Evolutionary conservation across 2,888 invertebrate species (phyloP).

Genomic region (Trissoscelio sp.): DNA sequence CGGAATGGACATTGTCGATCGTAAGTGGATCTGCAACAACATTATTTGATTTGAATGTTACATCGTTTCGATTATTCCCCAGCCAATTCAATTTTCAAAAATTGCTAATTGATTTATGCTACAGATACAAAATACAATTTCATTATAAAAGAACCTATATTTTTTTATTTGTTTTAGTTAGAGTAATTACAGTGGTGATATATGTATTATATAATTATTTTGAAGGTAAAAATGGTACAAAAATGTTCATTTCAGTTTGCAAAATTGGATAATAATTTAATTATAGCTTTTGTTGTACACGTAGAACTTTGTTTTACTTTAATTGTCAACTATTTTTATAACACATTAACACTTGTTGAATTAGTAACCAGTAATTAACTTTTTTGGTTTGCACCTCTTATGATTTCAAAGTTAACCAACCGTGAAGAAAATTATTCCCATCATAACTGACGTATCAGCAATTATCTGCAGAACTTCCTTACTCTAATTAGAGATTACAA

Average conservation of each 20-base stretch:
- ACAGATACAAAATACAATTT: too few relatives aligned
- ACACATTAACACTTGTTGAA: background rate
- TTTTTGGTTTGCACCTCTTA: background rate
- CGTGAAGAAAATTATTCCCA: constrained; percentile 19
- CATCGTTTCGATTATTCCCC: background rate
- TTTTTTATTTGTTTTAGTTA: too few relatives aligned
- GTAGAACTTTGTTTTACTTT: too few relatives aligned
- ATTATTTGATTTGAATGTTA: constrained; percentile 12
- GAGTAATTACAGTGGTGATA: too few relatives aligned
- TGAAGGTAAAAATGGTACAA: too few relatives aligned
- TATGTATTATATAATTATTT: too few relatives aligned
- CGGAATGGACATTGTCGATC: constrained; percentile 87
- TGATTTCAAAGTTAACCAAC: constrained; percentile 3
- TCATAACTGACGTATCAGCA: background rate
- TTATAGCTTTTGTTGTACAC: too few relatives aligned
- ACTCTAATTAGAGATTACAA: constrained; percentile 1
- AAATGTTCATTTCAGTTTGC: too few relatives aligned
- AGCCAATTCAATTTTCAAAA: background rate
- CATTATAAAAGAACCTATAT: too few relatives aligned
- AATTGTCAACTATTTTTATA: too few relatives aligned
- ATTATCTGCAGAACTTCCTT: constrained; percentile 5
- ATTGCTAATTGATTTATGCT: background rate
- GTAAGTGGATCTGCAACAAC: constrained; percentile 73
- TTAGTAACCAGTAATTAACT: background rate
- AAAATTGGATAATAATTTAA: too few relatives aligned